Conservation (phyloP, 2,797 vertebrate genomes). For the Silurus aristotelis region DNA sequence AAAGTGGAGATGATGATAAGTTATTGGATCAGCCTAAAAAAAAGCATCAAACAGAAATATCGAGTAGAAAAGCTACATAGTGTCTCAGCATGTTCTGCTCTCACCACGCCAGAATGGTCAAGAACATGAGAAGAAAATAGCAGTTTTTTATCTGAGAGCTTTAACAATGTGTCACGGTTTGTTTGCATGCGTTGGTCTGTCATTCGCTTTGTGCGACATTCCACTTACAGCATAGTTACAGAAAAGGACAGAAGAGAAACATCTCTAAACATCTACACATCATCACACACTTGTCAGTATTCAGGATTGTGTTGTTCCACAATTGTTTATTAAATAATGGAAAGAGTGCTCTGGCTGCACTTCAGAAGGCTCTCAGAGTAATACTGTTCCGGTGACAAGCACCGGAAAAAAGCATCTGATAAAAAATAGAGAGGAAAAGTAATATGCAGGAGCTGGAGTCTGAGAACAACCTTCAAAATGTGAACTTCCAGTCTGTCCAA, state of each 20-base stretch:
- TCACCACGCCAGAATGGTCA: constrained; percentile 1
- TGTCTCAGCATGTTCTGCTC: background rate
- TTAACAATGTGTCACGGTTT: background rate
- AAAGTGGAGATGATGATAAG: background rate
- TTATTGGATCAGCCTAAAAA: background rate
- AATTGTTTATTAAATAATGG: background rate
- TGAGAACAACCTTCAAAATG: background rate
- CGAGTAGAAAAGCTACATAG: background rate
- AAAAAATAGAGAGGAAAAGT: background rate
- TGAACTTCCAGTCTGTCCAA: background rate
- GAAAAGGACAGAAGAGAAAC: background rate
- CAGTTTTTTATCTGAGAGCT: background rate
- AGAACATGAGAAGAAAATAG: background rate
- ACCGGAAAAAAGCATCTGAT: background rate
- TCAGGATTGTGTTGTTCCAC: background rate
- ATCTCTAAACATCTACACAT: background rate
- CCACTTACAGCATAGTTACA: background rate
- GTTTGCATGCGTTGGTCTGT: background rate
- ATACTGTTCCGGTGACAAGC: background rate
- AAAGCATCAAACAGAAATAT: background rate
- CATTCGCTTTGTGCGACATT: background rate
- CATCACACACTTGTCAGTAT: background rate
- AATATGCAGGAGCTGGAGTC: background rate
- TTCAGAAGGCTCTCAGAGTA: background rate
- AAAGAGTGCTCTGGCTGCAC: background rate